These are phyloP conservation scores for Chelonia mydas DNA, from an alignment of 2,797 vertebrate genomes.

Conservation along the genomic window DNA sequence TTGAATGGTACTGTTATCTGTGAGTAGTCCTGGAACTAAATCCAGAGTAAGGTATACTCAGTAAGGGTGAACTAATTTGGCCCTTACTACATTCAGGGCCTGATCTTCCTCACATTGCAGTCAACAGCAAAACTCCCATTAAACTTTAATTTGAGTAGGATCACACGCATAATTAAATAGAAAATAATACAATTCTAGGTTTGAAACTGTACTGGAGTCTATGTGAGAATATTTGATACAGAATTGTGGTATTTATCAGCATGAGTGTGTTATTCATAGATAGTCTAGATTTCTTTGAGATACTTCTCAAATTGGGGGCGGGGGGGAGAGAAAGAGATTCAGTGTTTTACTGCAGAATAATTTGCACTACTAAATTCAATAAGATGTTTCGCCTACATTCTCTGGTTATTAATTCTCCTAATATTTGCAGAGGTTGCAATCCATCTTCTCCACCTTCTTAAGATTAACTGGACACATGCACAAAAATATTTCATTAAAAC, in stretches of 20 bases:
- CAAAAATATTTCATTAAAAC: conserved; percentile 64
- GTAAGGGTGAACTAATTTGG: not conserved
- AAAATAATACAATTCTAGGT: not conserved
- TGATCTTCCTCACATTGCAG: accelerated
- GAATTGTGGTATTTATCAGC: not conserved
- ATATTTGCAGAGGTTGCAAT: conserved; percentile 49
- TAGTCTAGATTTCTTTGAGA: not conserved
- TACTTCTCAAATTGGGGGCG: not conserved
- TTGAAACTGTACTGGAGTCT: not conserved
- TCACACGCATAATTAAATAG: not conserved
- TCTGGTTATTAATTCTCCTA: conserved; percentile 43
- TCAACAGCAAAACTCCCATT: not conserved
- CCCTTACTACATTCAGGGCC: not conserved
- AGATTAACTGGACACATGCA: conserved; percentile 65
- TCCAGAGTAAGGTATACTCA: not conserved
- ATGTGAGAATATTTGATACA: not conserved
- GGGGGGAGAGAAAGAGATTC: not conserved
- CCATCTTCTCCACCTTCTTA: conserved; percentile 44
- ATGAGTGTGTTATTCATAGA: not conserved
- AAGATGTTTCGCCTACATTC: not conserved
- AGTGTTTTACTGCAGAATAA: not conserved
- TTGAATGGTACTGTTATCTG: not conserved
- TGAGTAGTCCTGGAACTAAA: not conserved
- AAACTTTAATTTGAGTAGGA: not conserved
- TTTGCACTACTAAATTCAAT: not conserved